Evolutionary conservation across 2,888 invertebrate genomes (phyloP).

Genomic region (Rhingia rostrata): DNA sequence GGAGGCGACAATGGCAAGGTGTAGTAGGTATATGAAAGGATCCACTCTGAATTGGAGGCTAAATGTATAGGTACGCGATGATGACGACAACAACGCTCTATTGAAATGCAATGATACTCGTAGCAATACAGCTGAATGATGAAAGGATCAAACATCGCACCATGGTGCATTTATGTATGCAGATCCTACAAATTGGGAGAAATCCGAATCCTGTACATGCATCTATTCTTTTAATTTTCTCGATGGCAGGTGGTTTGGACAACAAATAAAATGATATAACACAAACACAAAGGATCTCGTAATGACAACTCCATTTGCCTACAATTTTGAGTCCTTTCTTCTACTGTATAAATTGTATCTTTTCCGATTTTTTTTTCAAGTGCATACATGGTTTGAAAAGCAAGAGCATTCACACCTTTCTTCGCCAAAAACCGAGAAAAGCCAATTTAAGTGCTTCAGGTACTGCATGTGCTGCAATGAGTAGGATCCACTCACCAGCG

Average conservation of each 20-base stretch:
- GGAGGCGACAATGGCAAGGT: conserved; percentile 6
- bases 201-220: not conserved
- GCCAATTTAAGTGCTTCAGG: conserved; percentile 66
- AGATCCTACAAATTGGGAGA: conserved; percentile 25
- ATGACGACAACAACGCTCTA: conserved; percentile 2
- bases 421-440: conserved; percentile 51
- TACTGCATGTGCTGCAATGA: conserved; percentile 12
- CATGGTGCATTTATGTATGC: not conserved
- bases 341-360: not conserved
- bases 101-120: conserved; percentile 53
- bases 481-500: not conserved
- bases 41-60: not conserved
- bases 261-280: conserved; percentile 23
- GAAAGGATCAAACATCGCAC: conserved; percentile 55
- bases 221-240: conserved; percentile 2
- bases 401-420: conserved; percentile 67
- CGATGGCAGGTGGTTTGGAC: conserved; percentile 40
- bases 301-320: conserved; percentile 64
- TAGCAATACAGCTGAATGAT: conserved; percentile 43
- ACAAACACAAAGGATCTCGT: conserved; percentile 37
- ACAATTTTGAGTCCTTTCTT: conserved; percentile 48
- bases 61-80: conserved; percentile 18
- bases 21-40: not conserved
- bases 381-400: conserved; percentile 54
- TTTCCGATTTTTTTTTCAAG: conserved; percentile 52